Conservation (phyloP, 2,113 vertebrate species). For the Penelope pileata region DNA sequence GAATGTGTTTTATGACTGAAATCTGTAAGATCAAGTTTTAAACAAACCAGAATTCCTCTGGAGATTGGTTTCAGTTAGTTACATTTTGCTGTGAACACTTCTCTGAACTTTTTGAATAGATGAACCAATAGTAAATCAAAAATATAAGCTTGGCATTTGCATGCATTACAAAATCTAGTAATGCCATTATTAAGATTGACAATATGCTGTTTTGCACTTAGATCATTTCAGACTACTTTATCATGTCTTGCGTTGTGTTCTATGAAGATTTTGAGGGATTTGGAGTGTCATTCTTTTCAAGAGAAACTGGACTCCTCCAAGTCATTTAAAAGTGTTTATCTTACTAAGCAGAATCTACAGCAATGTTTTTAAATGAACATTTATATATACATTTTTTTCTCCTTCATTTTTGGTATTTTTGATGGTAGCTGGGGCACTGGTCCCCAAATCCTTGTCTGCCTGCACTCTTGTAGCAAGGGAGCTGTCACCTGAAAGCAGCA, state of each 20-base stretch:
- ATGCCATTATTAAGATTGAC: background rate
- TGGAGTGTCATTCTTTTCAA: background rate
- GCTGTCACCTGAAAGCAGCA: background rate
- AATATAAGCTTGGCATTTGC: background rate
- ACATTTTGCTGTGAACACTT: background rate
- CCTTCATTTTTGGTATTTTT: background rate
- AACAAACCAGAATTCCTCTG: background rate
- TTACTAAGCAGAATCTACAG: background rate
- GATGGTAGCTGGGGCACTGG: background rate
- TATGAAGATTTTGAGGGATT: background rate
- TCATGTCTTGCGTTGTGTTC: background rate
- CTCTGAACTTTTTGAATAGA: background rate
- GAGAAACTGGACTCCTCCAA: background rate
- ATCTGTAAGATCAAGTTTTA: background rate
- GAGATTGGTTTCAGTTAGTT: background rate
- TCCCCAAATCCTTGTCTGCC: background rate
- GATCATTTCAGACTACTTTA: background rate
- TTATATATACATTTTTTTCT: background rate
- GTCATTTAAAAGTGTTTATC: background rate
- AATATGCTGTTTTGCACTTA: background rate
- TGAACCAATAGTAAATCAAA: background rate
- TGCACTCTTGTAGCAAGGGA: background rate
- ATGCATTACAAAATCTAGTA: background rate
- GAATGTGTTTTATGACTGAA: background rate
- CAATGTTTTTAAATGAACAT: background rate